Conservation (phyloP, 2,888 invertebrate species). For the Drosophila mercatorum region DNA sequence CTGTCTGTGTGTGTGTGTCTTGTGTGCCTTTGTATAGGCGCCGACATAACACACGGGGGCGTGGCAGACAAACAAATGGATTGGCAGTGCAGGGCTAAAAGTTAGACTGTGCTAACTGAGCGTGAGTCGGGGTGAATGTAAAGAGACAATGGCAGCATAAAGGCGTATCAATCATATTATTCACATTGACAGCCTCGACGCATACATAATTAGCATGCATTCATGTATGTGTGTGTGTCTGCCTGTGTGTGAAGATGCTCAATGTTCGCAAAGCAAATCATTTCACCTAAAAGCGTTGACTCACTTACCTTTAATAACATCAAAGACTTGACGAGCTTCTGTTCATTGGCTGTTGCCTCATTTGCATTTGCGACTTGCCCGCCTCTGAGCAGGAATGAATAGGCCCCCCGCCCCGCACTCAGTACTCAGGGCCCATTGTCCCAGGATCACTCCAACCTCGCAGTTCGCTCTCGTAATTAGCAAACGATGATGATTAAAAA, state of each 20-base stretch:
- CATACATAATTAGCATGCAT: not conserved
- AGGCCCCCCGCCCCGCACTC: not conserved
- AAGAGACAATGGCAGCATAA: not conserved
- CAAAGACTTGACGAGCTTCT: slow-evolving; percentile 46
- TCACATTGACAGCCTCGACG: not conserved
- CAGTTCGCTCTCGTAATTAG: slow-evolving; percentile 49
- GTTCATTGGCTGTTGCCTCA: slow-evolving; percentile 42
- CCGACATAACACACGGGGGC: slow-evolving; percentile 10
- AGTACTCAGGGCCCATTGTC: not conserved
- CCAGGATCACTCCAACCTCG: not conserved
- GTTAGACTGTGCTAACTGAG: slow-evolving; percentile 25
- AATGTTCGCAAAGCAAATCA: slow-evolving; percentile 4
- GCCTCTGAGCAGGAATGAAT: slow-evolving; percentile 15
- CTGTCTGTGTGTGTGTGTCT: not conserved
- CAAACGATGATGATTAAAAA: slow-evolving; percentile 70
- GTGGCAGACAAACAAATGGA: slow-evolving; percentile 45
- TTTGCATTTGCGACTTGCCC: slow-evolving; percentile 56
- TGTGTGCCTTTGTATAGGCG: slow-evolving; percentile 10
- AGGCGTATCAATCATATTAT: slow-evolving; percentile 29
- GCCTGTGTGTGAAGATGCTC: not conserved
- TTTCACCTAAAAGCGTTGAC: slow-evolving; percentile 37
- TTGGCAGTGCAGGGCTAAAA: slow-evolving; percentile 39
- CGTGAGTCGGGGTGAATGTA: slow-evolving; percentile 22
- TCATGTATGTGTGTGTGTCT: slow-evolving; percentile 2
- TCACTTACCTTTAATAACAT: slow-evolving; percentile 61